These are phyloP conservation scores for Suricata suricatta DNA, from an alignment of 2,113 vertebrate genomes.

Conservation along the genomic window DNA sequence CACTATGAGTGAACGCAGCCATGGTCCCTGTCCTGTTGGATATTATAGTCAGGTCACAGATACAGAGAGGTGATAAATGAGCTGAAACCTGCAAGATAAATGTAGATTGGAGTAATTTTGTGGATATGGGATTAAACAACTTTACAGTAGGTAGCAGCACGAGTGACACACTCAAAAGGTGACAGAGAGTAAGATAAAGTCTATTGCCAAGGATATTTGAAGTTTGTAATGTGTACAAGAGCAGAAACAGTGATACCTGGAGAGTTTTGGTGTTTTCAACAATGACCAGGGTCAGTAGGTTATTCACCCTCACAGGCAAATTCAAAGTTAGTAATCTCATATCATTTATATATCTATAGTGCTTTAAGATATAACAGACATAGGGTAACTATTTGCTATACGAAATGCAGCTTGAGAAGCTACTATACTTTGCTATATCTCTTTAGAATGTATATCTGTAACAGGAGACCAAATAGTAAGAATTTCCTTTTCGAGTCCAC, in stretches of 20 bases:
- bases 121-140: not conserved
- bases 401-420: not conserved
- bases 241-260: not conserved
- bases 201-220: not conserved
- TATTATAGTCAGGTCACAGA: not conserved
- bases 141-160: not conserved
- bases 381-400: not conserved
- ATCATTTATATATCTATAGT: not conserved
- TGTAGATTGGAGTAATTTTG: not conserved
- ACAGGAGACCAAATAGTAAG: not conserved
- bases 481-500: not conserved
- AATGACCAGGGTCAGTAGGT: not conserved
- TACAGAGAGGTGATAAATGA: not conserved
- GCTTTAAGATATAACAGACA: not conserved
- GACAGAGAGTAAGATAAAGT: not conserved
- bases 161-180: not conserved
- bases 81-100: not conserved
- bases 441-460: not conserved
- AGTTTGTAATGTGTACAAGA: not conserved
- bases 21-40: not conserved
- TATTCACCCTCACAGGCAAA: not conserved
- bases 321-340: not conserved
- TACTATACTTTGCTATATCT: not conserved
- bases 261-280: not conserved
- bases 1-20: not conserved